Percentiles rank a stretch among this genome's conserved stretches.
These are phyloP conservation scores for Apodemus speciosus DNA, from an alignment of 2,113 vertebrate genomes.

Conservation along the genomic window DNA sequence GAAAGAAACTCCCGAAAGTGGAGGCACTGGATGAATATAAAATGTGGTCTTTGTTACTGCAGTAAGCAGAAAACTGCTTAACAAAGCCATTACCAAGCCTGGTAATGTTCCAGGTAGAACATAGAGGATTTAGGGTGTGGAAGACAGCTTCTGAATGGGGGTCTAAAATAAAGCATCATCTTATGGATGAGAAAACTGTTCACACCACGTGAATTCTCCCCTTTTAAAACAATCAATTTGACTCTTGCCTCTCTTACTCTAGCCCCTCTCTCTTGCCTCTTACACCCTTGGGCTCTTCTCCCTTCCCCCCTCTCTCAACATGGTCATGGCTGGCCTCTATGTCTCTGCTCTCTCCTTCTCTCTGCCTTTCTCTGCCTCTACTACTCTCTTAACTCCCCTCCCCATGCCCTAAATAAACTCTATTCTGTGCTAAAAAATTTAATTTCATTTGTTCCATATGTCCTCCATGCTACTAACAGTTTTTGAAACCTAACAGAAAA, in stretches of 20 bases:
- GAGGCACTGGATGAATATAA: neutral
- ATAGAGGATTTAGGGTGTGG: neutral
- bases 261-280: too few species aligned
- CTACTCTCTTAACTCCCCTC: too few species aligned
- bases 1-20: neutral
- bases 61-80: neutral
- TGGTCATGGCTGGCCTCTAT: too few species aligned
- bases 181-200: neutral
- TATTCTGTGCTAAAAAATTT: neutral
- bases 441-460: conserved; percentile 5
- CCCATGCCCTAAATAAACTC: too few species aligned
- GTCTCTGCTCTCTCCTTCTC: too few species aligned
- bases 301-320: too few species aligned
- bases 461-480: neutral
- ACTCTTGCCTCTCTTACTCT: too few species aligned
- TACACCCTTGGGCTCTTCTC: too few species aligned
- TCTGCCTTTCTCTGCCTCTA: too few species aligned
- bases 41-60: neutral
- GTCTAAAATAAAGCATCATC: neutral
- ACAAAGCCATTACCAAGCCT: neutral
- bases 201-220: neutral
- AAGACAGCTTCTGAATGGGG: neutral
- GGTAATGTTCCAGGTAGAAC: neutral
- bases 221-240: neutral
- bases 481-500: conserved; percentile 10